Evolutionary conservation across 2,797 vertebrate species (phyloP), one percentile per base, ranked within the genome.

Genomic region (Coregonus suidteri): DNA sequence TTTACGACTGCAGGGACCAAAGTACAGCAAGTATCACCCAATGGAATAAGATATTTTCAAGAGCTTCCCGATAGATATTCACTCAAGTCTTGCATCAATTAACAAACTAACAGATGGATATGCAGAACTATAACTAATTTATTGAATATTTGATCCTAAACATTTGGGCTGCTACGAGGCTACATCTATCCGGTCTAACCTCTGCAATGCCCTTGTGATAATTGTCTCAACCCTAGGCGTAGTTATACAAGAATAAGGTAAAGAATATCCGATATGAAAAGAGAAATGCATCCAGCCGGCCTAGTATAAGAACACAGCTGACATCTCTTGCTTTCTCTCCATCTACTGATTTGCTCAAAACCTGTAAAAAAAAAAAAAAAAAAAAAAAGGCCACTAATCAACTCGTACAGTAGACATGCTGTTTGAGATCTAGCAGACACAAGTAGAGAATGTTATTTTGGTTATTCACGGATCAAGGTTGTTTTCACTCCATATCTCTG

Each of bases 1-100:
- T 47, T 47, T 25, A 47, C 0, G 9, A 47, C 53, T 34, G 9
- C 30, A 47, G 74, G 11, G 82, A 82, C 70, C 47, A 82, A 85
- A 89, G 86, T 89, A 31, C 83, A 83, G 56, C 47, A 73, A 67
- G 56, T 20, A 77, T 59, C 16, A 13, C 9, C 41, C 11, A 47
- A 47, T 47, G 20, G 69, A 37, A 75, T 41, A 65, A 77, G 52
- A 80, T 70, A 3, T 35, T 78, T 30, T 51, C n/a, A 3, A 7
- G 13, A 18, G 62, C 75, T 77, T 51, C 41, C 9, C 11, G 41
- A 47, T 47, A 47, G 41, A 13, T 47, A 47, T 13, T 47, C 9
- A 47, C 11, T 9, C 9, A 9, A 47, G 74, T 76, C 53, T 81
- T 69, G 75, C 64, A 73, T 20, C 41, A 13, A 47, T 47, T 9